Base-by-base conservation (phyloP, 2,113 vertebrate species). In the Hemichromis elongatus region DNA sequence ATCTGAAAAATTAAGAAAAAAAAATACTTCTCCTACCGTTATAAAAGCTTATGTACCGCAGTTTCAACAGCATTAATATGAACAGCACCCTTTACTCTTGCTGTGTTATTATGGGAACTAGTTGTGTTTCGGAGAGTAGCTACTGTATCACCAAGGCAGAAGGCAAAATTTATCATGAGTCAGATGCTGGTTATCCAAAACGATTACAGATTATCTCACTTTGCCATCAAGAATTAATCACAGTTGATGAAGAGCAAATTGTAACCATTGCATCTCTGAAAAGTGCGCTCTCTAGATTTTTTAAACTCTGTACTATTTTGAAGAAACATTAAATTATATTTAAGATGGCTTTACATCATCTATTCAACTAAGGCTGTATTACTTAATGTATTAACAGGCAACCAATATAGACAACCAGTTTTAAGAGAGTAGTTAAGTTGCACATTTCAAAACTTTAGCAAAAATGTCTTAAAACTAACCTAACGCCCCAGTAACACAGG, bases 181-280 rank as follows among this genome's bases (percentile, higher is more conserved):
- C 47, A 30, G 83, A 84, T 5, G 37, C 19, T 6, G 59, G 19
- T 37, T 3, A 12, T 50, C 54, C 10, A 5, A 9, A 77, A 54
- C 40, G 61, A 86, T 84, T 73, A 80, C 19, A 53, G 54, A 86
- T 90, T 55, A 82, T 78, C 40, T 89, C 80, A 30, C 66, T 57
- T 0, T 40, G 18, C 40, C 52, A 66, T 63, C 1, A 1, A 30
- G 33, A 42, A 6, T 57, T 59, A 28, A 57, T 80, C 70, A 54
- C 10, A 10, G 77, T 30, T 33, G 81, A 89, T 82, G 66, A 66
- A 82, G 50, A 66, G 33, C 57, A 53, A 57, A 35, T 33, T 66
- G 66, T 80, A 55, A 30, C 30, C 13, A 21, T 24, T n/a, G 12
- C 54, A 50, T 26, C 77, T 19, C 7, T 73, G 8, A 75, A 81